Evolutionary conservation across 2,797 vertebrate genomes (phyloP), one percentile per base, ranked within the genome.

Genomic region (Enteromius viviparus): DNA sequence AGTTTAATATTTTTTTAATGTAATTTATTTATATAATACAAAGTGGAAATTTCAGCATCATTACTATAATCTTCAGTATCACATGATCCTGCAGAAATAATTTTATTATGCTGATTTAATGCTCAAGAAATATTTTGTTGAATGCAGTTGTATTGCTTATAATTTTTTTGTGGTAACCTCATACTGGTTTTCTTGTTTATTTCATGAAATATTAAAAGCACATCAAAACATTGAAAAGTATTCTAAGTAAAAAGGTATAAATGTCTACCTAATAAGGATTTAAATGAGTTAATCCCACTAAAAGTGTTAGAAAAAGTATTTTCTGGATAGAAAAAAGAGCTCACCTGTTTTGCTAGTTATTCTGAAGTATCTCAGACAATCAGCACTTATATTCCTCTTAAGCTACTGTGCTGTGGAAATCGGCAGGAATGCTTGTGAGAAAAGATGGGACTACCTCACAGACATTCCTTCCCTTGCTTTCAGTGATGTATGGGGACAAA

Each of bases 401-500:
- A 53, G 49, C 65, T 70, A 55, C 34, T 79, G 53, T 47, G 19
- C 51, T 53, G 66, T 79, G 8, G 78, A 58, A 60, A 60, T 82
- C 19, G 45, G 37, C 49, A 26, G 84, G 72, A 66, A 60, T 79
- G 42, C 66, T 19, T 79, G 62, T 51, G n/a, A 60, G 21, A 82
- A 82, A 49, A 86, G 68, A 64, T 58, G 45, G 51, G 78, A 82
- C 51, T 84, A 85, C 81, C 85, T 89, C 78, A 84, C 78, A 87
- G 78, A 83, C 86, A 90, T 89, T 91, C 87, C 68, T 89, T 87
- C 71, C 79, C 84, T 76, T 86, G 83, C 77, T 85, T 85, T 78
- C 84, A 65, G 84, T 91, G 91, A 93, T 91, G 58, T 85, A 94
- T 90, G 86, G 83, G 83, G 75, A 60, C n/a, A 90, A 85, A 86